A percentile compares a stretch with the other conserved stretches of the same genome.
These are phyloP conservation scores for Clarias pachynema DNA, from an alignment of 2,797 vertebrate genomes.

Conservation along the genomic window DNA sequence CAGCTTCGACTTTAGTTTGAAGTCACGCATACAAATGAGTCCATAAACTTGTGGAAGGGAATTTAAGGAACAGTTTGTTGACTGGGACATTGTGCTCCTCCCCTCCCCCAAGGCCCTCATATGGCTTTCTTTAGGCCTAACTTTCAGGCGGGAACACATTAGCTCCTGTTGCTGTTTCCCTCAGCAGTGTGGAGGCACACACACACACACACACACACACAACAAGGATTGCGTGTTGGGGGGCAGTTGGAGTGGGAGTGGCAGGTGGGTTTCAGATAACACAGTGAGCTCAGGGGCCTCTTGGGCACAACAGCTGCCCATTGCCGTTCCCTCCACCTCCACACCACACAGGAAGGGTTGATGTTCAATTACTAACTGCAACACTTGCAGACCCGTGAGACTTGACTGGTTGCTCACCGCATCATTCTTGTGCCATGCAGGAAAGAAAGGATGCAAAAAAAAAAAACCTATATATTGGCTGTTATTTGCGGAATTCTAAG, in stretches of 20 bases:
- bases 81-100: constrained; percentile 6
- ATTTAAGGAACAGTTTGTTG: constrained; percentile 7
- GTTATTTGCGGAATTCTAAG: background rate
- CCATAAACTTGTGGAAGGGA: constrained; percentile 2
- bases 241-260: constrained; percentile 48
- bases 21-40: background rate
- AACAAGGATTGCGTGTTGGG: background rate
- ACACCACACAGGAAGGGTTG: constrained; percentile 32
- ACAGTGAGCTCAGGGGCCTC: constrained; percentile 34
- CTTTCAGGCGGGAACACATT: constrained; percentile 53
- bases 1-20: background rate
- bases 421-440: background rate
- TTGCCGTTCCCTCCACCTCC: constrained; percentile 33
- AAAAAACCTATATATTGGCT: background rate
- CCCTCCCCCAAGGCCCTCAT: constrained; percentile 42
- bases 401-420: background rate
- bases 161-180: constrained; percentile 8
- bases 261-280: constrained; percentile 55
- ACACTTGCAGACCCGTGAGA: background rate
- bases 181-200: background rate
- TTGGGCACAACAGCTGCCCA: constrained; percentile 51
- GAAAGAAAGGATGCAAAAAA: background rate
- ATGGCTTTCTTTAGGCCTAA: constrained; percentile 35
- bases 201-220: constrained; percentile 12
- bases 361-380: background rate